Conservation (phyloP, 2,113 vertebrate genomes). For the Eubucco bourcierii region DNA sequence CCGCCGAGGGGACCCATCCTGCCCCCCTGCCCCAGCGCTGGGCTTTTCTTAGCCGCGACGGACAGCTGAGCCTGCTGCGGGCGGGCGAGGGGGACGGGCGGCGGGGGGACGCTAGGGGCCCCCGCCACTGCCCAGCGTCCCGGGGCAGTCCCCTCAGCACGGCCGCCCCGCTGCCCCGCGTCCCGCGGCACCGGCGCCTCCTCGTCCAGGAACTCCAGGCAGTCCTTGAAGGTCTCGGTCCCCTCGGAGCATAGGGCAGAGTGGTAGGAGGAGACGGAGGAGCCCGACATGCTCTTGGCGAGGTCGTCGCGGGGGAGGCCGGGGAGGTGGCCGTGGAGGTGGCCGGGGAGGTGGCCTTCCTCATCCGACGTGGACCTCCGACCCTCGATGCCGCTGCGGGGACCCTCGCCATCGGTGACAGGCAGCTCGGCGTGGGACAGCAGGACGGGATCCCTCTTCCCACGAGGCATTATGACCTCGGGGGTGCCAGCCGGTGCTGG, state of each 20-base stretch:
- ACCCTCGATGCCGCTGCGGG: background rate
- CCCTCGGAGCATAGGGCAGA: slow-evolving; percentile 81
- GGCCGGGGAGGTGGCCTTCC: background rate
- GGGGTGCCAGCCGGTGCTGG: background rate
- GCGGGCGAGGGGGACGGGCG: background rate
- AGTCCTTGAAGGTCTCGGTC: slow-evolving; percentile 75
- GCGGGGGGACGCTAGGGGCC: background rate
- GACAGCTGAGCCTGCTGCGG: slow-evolving; percentile 88
- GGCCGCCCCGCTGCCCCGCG: rapidly evolving
- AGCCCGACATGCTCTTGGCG: slow-evolving; percentile 71
- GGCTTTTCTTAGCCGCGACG: slow-evolving; percentile 87
- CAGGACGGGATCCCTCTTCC: background rate
- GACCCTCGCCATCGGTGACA: background rate
- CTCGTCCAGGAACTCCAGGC: slow-evolving; percentile 79
- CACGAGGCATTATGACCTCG: background rate
- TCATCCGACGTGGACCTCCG: background rate
- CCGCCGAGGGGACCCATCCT: slow-evolving; percentile 76
- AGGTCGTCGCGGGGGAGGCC: slow-evolving; percentile 44
- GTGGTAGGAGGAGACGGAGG: slow-evolving; percentile 87
- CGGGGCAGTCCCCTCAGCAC: background rate
- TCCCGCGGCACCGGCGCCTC: background rate
- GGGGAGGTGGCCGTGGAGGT: too few relatives aligned
- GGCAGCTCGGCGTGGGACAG: background rate
- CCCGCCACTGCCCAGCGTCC: background rate
- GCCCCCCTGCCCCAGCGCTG: slow-evolving; percentile 68